Evolutionary conservation across 2,888 invertebrate species (phyloP).

Genomic region (Sminthurides aquaticus): DNA sequence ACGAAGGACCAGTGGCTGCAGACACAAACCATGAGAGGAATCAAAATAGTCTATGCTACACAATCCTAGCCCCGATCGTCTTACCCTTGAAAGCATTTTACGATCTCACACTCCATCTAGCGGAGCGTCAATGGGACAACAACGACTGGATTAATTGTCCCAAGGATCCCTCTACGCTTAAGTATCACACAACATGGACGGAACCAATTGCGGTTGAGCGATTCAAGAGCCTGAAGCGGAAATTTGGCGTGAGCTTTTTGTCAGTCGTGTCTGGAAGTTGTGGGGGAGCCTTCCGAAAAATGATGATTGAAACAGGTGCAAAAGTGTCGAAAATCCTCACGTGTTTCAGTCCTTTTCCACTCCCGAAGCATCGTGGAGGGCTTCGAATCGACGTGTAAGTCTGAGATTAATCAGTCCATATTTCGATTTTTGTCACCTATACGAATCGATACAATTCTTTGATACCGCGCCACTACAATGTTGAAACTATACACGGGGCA

Average conservation of each 20-base stretch:
- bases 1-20: no score
- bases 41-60: no score
- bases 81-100: not conserved
- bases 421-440: no score
- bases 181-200: not conserved
- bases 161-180: not conserved
- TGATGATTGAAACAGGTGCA: not conserved
- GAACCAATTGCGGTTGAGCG: not conserved
- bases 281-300: not conserved
- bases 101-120: not conserved
- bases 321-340: not conserved
- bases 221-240: not conserved
- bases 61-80: no score
- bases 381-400: not conserved
- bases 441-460: not conserved
- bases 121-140: not conserved
- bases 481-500: not conserved
- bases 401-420: no score
- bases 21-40: no score
- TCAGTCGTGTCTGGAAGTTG: not conserved
- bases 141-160: not conserved
- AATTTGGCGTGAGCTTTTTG: not conserved
- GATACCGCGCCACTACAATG: not conserved
- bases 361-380: not conserved
- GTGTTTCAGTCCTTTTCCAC: not conserved